These are phyloP conservation scores for Phania funesta DNA, from an alignment of 2,888 invertebrate species.

Conservation along the genomic window DNA sequence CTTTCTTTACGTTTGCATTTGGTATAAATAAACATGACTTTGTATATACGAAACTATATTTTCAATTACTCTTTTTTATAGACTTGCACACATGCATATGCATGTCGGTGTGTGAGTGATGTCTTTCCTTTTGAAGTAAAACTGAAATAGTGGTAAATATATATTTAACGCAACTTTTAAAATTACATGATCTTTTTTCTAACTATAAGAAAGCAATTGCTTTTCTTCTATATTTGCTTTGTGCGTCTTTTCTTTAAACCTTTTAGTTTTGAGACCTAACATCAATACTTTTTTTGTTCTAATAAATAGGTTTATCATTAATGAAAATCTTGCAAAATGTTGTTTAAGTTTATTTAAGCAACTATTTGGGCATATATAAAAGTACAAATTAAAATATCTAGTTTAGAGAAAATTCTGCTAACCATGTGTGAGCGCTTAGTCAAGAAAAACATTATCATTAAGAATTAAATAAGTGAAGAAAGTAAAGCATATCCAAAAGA, in stretches of 20 bases:
- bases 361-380: background rate
- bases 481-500: too few relatives aligned
- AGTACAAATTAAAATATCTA: conserved; percentile 15
- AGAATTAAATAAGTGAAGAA: too few relatives aligned
- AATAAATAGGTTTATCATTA: conserved; percentile 22
- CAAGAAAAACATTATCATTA: too few relatives aligned
- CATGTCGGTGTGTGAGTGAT: background rate
- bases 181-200: background rate
- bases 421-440: too few relatives aligned
- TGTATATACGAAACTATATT: conserved; percentile 8
- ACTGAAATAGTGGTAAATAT: background rate
- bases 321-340: conserved; percentile 43
- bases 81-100: background rate
- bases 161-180: conserved; percentile 19
- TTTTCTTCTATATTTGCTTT: background rate
- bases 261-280: conserved; percentile 25
- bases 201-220: conserved; percentile 31
- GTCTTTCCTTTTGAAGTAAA: background rate
- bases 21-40: conserved; percentile 30
- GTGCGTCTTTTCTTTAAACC: background rate
- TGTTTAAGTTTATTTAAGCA: conserved; percentile 13
- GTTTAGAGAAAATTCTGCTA: background rate
- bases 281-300: background rate
- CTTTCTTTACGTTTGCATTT: conserved; percentile 6
- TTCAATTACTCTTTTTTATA: conserved; percentile 3